Evolutionary conservation across 2,113 vertebrate species (phyloP).

Genomic region (Tachysurus vachellii): DNA sequence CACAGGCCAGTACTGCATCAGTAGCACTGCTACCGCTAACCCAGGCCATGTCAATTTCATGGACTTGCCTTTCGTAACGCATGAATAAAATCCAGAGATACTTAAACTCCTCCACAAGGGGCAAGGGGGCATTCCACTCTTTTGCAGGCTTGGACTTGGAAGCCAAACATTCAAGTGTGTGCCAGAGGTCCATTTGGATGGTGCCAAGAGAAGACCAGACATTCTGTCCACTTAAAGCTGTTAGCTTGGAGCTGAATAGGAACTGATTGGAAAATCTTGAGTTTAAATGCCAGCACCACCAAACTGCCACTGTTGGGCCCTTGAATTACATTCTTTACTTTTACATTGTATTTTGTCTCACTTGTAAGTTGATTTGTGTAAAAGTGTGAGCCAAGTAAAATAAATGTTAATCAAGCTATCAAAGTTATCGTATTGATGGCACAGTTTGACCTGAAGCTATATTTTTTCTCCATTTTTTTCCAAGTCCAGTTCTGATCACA

Average conservation of each 20-base stretch:
- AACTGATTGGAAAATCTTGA: background rate
- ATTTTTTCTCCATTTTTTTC: background rate
- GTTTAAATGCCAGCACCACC: background rate
- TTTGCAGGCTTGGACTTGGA: background rate
- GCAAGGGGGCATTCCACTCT: background rate
- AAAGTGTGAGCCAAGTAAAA: background rate
- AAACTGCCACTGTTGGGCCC: too few species aligned
- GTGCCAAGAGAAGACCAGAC: background rate
- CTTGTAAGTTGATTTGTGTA: background rate
- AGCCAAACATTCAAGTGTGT: background rate
- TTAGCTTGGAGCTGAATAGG: background rate
- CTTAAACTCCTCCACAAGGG: background rate
- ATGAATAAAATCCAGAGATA: background rate
- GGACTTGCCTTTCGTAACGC: background rate
- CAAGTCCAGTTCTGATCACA: background rate
- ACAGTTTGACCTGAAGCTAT: background rate
- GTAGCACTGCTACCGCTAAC: background rate
- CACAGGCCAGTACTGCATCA: background rate
- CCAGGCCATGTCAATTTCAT: background rate
- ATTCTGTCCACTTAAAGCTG: background rate
- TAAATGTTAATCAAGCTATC: background rate
- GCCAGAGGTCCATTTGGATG: background rate
- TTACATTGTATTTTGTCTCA: background rate
- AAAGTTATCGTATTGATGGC: background rate
- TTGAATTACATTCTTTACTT: background rate